Percentiles rank a stretch among this genome's conserved stretches.
Evolutionary conservation across 2,113 vertebrate species (phyloP).

Genomic region (Zapus hudsonius): DNA sequence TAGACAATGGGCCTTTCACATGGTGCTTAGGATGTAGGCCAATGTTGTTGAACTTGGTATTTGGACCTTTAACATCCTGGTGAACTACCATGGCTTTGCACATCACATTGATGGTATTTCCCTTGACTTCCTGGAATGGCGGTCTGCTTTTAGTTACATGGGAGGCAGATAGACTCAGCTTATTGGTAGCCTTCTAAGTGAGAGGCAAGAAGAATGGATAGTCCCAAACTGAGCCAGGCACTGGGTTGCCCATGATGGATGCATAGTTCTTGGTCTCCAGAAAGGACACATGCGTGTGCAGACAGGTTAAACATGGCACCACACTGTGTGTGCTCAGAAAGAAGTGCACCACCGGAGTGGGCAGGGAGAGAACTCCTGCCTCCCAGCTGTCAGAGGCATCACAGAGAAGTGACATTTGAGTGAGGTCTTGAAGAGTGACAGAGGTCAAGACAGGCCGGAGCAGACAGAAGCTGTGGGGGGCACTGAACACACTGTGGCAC

Average conservation of each 20-base stretch:
- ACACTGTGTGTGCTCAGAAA: not conserved
- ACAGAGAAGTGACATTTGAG: not conserved
- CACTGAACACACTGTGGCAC: not conserved
- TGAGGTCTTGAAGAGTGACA: not conserved
- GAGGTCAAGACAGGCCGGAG: not conserved
- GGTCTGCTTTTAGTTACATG: not conserved
- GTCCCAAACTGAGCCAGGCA: not conserved
- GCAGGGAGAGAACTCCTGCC: not conserved
- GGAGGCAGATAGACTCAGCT: not conserved
- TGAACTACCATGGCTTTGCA: not conserved
- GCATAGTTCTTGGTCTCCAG: not conserved
- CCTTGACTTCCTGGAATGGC: not conserved
- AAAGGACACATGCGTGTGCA: not conserved
- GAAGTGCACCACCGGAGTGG: not conserved
- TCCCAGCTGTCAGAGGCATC: not conserved
- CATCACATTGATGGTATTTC: not conserved
- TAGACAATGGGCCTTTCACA: not conserved
- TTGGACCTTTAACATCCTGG: not conserved
- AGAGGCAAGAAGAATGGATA: not conserved
- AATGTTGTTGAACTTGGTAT: not conserved
- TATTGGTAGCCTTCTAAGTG: not conserved
- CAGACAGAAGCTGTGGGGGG: not conserved
- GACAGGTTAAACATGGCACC: not conserved
- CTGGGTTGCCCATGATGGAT: not conserved
- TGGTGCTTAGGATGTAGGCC: not conserved